Percentiles rank a stretch among this genome's conserved stretches.
Conservation (phyloP, 2,113 vertebrate genomes). For the Typhlomys cinereus region DNA sequence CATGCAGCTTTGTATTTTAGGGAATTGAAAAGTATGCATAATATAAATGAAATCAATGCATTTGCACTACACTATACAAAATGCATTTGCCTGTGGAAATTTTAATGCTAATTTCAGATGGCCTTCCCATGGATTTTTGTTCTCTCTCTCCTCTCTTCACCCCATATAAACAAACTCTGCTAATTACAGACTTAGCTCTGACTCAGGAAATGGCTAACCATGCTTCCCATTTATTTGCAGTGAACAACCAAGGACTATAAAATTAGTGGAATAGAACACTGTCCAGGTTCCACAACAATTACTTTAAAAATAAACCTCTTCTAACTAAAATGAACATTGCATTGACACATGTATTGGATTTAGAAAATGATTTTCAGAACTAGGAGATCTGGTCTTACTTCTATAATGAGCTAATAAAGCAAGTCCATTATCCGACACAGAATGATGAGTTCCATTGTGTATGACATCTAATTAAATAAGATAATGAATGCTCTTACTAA, state of each 20-base stretch:
- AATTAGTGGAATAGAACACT: constrained; percentile 48
- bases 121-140: neutral
- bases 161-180: neutral
- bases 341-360: constrained; percentile 26
- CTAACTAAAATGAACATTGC: constrained; percentile 41
- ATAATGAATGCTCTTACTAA: constrained; percentile 34
- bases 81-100: neutral
- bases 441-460: constrained; percentile 3
- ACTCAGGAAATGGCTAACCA: neutral
- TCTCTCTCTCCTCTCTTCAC: neutral
- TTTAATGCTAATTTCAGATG: neutral
- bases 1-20: neutral
- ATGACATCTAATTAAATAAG: constrained; percentile 64
- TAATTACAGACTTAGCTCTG: neutral
- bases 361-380: constrained; percentile 55
- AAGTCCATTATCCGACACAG: neutral
- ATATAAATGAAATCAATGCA: constrained; percentile 16
- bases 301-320: constrained; percentile 65
- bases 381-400: constrained; percentile 53
- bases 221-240: neutral
- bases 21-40: neutral
- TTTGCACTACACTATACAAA: constrained; percentile 7
- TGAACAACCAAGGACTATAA: neutral
- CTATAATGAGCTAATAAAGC: neutral
- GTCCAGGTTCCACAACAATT: constrained; percentile 21